Evolutionary conservation across 2,113 vertebrate species (phyloP), one percentile per base, ranked within the genome.

Genomic region (Bubo scandiacus): DNA sequence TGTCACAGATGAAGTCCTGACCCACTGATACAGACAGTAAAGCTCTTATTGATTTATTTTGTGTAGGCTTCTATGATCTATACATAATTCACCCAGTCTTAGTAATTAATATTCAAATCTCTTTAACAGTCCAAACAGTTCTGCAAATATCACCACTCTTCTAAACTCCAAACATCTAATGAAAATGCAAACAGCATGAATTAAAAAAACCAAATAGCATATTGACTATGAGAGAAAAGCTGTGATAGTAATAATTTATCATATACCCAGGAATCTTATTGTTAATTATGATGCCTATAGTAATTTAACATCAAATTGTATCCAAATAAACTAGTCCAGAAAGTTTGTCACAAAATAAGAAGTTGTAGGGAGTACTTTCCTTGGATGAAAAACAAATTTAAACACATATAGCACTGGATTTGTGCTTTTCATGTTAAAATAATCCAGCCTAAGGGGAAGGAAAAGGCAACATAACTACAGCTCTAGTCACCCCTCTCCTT

Each of bases 291-390:
- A 87, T 93, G 73, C 63, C 74, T 61, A 29, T 68, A 78, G 67
- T 49, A 81, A 63, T 93, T 88, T 78, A 94, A 94, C 90, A 68
- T 57, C 43, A 88, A 93, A 84, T 26, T 42, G 42, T 71, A 77
- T 85, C 51, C 83, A 95, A 89, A 62, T 49, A 86, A 96, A 93
- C 49, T 66, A 92, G 70, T 55, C 70, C 74, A 79, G 74, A 66
- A 95, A 92, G 81, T 94, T 95, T 81, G 45, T 88, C 94, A 95
- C 65, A 79, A 92, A 61, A 80, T 22, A 70, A 82, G 54, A 34
- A 30, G 34, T 74, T 96, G 57, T 67, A 97, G 66, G 63, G 84
- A 97, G 55, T 79, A 70, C 67, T 94, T 86, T 59, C 81, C 73
- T 86, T 89, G 90, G 67, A 86, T 71, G 57, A 81, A 80, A 84